Evolutionary conservation across 1,140 invertebrate genomes (phyloP), one percentile per base, ranked within the genome.

Genomic region (Drosophila guanche): DNA sequence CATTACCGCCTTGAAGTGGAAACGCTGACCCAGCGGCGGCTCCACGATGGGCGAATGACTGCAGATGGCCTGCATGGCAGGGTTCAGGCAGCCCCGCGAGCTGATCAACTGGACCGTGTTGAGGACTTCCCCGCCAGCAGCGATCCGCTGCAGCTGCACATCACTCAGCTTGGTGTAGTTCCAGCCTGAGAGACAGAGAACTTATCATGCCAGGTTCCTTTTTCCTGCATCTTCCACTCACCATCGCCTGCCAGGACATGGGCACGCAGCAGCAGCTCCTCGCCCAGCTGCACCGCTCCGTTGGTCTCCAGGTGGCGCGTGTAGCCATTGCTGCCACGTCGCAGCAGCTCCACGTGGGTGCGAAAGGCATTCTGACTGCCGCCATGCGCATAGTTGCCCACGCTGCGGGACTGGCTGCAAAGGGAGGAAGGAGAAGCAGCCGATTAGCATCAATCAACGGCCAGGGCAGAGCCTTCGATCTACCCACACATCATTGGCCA

Each of bases 201-300:
- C 20, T 14, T 29, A 7, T 0, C 10, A 7, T 12, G 16, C 1
- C 6, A 12, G 12, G 0, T 22, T 8, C 2, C 16, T 1, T 37
- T 8, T 29, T 7, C 0, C 3, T 22, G 5, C 2, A 1, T 6
- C 0, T 20, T 3, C 8, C 7, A 52, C 50, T 48, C 89, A 95
- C 95, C 94, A 88, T 95, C 94, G 23, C 93, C 94, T 41, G 93
- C 91, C 50, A 92, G 90, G 5, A 95, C 92, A 47, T 93, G 91
- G 14, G 93, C 94, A 40, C 93, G 90, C n/a, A 95, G 84, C 53
- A 95, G 76, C 12, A 95, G 83, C 56, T 95, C 94, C 79, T 95
- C 94, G 6, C 95, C 95, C n/a, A 95, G 79, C 42, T 93, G 89
- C 8, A 95, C 93, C 7, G 93, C 91, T 6, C 92, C 93, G 40